Evolutionary conservation across 1,140 invertebrate genomes (phyloP).

Genomic region (Ridgeia piscesae): DNA sequence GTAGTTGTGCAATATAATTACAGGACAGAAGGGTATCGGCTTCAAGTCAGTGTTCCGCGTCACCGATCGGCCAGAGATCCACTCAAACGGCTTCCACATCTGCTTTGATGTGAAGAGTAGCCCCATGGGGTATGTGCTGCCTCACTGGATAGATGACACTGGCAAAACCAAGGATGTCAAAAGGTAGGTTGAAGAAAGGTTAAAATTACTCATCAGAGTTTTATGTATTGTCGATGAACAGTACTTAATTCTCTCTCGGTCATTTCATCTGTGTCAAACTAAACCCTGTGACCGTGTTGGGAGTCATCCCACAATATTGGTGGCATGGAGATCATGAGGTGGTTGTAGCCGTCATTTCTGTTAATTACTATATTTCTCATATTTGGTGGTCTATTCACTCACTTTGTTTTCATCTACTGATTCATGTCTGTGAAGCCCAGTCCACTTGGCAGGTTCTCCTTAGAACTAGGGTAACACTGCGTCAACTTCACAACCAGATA

Average conservation of each 20-base stretch:
- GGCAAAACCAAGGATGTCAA: background rate
- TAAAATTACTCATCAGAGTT: background rate
- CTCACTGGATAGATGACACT: conserved; percentile 46
- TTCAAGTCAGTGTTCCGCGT: conserved; percentile 59
- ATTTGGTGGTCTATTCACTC: too few species aligned
- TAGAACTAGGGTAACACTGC: too few species aligned
- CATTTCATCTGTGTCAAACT: background rate
- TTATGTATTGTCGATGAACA: background rate
- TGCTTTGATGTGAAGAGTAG: conserved; percentile 54
- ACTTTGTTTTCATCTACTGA: too few species aligned
- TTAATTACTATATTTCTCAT: too few species aligned
- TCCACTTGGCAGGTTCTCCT: too few species aligned
- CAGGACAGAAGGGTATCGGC: conserved; percentile 59
- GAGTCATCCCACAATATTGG: background rate
- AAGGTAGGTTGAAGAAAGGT: conserved; percentile 8
- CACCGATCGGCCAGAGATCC: conserved; percentile 55
- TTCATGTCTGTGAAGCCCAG: too few species aligned
- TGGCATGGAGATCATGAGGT: too few species aligned
- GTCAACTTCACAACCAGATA: too few species aligned
- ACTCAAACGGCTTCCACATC: conserved; percentile 57
- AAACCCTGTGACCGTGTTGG: too few species aligned
- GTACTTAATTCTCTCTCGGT: background rate
- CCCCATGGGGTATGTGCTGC: conserved; percentile 55
- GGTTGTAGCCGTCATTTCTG: too few species aligned
- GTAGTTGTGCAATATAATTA: background rate